Evolutionary conservation across 2,888 invertebrate genomes (phyloP).

Genomic region (Platycnemis pennipes): DNA sequence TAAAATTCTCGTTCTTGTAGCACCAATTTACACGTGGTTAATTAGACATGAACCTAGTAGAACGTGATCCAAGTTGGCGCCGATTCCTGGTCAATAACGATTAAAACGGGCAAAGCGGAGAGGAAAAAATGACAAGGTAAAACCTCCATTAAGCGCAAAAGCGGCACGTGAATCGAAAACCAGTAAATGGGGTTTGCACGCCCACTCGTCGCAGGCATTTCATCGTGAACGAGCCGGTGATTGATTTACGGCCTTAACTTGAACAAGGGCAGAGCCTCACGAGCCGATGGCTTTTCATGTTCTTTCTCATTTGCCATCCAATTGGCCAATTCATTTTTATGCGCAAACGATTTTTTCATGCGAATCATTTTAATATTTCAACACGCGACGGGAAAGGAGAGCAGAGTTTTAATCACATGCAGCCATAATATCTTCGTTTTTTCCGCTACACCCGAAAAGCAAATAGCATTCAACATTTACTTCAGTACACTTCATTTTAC

Average conservation of each 20-base stretch:
- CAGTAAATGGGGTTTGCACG: background rate
- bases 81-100: background rate
- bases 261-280: background rate
- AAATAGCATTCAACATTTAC: too few species aligned
- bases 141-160: background rate
- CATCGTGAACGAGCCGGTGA: background rate
- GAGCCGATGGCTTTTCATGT: background rate
- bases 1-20: background rate
- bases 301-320: background rate
- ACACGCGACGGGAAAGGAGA: background rate
- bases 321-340: background rate
- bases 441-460: too few species aligned
- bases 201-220: background rate
- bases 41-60: background rate
- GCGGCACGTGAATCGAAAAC: background rate
- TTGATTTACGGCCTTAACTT: background rate
- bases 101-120: background rate
- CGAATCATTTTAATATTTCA: background rate
- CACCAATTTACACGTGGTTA: background rate
- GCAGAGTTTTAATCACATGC: background rate
- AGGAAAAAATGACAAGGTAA: background rate
- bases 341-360: background rate
- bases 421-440: too few species aligned
- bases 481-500: too few species aligned
- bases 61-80: background rate